Percentiles rank a stretch among this genome's conserved stretches.
Evolutionary conservation across 1,140 invertebrate species (phyloP).

Genomic region (Halesus radiatus): DNA sequence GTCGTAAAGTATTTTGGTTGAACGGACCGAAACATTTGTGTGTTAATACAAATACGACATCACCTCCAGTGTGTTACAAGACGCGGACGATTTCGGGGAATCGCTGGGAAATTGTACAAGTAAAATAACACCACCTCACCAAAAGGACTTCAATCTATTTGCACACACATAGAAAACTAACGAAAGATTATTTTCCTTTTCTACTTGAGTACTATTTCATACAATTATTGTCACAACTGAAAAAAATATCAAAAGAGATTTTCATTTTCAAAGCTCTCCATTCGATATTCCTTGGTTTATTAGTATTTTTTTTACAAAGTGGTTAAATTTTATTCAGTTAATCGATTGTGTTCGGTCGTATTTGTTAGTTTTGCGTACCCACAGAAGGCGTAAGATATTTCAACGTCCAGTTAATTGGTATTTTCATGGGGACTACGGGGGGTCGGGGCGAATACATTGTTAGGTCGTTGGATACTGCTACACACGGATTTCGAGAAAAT

Average conservation of each 20-base stretch:
- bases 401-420: conserved; percentile 57
- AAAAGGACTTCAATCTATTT: background rate
- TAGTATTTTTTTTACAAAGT: too few species aligned
- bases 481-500: background rate
- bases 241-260: too few species aligned
- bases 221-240: too few species aligned
- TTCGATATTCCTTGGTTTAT: too few species aligned
- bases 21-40: background rate
- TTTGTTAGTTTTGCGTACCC: conserved; percentile 19
- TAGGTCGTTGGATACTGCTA: background rate
- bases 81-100: too few species aligned
- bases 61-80: background rate
- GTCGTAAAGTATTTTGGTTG: background rate
- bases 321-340: too few species aligned
- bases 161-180: too few species aligned
- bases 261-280: too few species aligned
- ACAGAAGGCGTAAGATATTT: conserved; percentile 57
- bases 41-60: background rate
- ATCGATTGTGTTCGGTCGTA: background rate
- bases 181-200: too few species aligned
- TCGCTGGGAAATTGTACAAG: background rate
- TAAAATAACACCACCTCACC: background rate
- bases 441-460: conserved; percentile 6
- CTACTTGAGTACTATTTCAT: too few species aligned
- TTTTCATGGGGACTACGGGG: conserved; percentile 53